Base-by-base conservation (phyloP, 2,888 invertebrate genomes). In the Scelioninae gen. 2 region DNA sequence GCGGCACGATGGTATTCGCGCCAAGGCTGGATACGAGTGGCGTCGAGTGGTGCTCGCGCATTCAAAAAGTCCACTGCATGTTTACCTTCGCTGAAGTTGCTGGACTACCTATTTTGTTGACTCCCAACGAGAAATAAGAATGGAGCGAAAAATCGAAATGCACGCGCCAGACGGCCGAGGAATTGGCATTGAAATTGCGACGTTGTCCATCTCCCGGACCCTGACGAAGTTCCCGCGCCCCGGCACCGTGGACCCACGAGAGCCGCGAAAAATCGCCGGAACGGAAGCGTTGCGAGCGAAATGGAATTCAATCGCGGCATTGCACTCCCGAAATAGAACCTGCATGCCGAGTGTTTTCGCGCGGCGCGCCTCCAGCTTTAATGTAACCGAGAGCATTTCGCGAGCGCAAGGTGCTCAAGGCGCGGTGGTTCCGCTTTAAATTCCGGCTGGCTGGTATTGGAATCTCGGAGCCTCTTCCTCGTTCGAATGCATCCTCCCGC, bases 1-100 rank as follows among this genome's bases (percentile, higher is more conserved):
- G 61, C 25, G 19, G 58, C 50, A 69, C 63, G 70, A 74, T 71
- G 74, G 55, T 68, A 71, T 74, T 74, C 64, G 67, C 74, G 67
- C 53, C 74, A 74, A 74, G 74, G 74, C 71, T 74, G 64, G 52
- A 35, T 64, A 67, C 43, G 58, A 74, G 74, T 68, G 68, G 37
- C 64, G 55, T 64, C 45, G 41, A 74, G 74, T 67, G 67, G 61
- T 70, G 37, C 74, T 74, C 67, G 57, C 43, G 57, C 37, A 70
- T 70, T 74, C 41, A 58, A 74, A 70, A 70, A 71, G 60, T 64
- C 61, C 57, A 58, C 50, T 61, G 74, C 50, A 74, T 68, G 61
- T 70, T 70, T 71, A 68, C 74, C 61, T 63, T 68, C 67, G 53
- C 31, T 74, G 19, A 55, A 68, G 74, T 37, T 68, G 37, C 63